A percentile compares a stretch with the other conserved stretches of the same genome.
Evolutionary conservation across 2,797 vertebrate species (phyloP).

Genomic region (Gymnothorax reevesii): DNA sequence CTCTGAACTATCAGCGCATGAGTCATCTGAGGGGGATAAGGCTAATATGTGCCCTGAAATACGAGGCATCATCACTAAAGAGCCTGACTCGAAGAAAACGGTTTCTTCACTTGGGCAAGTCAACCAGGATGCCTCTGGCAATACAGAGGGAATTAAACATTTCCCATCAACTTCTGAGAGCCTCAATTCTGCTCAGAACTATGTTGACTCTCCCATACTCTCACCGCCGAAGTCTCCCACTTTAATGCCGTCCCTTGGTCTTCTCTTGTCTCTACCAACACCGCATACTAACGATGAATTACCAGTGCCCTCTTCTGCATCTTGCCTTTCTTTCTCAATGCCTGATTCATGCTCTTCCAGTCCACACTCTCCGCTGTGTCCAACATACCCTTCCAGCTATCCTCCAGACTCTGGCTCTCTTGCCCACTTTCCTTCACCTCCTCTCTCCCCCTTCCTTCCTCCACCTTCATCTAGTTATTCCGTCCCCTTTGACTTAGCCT

Average conservation of each 20-base stretch:
- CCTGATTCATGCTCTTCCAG: slow-evolving; percentile 1
- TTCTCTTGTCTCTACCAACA: not conserved
- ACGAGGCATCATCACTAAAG: slow-evolving; percentile 27
- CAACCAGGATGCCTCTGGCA: slow-evolving; percentile 26
- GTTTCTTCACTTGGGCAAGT: slow-evolving; percentile 4
- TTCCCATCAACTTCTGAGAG: slow-evolving; percentile 9
- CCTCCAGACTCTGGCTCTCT: slow-evolving; percentile 29
- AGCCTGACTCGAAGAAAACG: slow-evolving; percentile 4
- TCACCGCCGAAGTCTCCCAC: slow-evolving; percentile 34
- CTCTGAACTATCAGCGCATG: slow-evolving; percentile 25
- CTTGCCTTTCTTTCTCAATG: slow-evolving; percentile 23
- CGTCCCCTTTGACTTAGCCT: slow-evolving; percentile 2
- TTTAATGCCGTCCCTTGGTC: not conserved
- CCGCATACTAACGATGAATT: slow-evolving; percentile 29
- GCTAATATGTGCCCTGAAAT: slow-evolving; percentile 31
- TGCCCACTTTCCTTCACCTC: slow-evolving; percentile 23
- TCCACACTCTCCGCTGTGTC: not conserved
- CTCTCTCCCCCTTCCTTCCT: slow-evolving; percentile 17
- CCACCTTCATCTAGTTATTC: slow-evolving; percentile 25
- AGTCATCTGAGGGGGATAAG: slow-evolving; percentile 17
- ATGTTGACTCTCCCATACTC: not conserved
- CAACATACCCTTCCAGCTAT: slow-evolving; percentile 9
- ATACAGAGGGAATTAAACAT: slow-evolving; percentile 1
- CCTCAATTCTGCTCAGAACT: slow-evolving; percentile 18
- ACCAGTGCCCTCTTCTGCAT: slow-evolving; percentile 8